Percentiles rank a stretch among this genome's conserved stretches.
These are phyloP conservation scores for Gila robusta DNA, from an alignment of 2,797 vertebrate species.

Conservation along the genomic window DNA sequence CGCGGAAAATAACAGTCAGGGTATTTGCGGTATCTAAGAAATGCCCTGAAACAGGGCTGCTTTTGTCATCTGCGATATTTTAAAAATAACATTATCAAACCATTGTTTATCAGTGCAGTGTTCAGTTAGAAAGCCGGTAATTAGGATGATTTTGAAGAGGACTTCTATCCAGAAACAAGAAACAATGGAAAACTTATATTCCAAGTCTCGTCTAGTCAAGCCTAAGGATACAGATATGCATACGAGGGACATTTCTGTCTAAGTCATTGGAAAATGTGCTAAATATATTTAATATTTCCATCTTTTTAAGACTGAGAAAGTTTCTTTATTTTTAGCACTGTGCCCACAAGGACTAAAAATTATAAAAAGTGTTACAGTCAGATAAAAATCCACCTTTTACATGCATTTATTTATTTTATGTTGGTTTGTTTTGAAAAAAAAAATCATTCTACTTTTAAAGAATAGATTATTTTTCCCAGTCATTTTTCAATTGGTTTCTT, in stretches of 20 bases:
- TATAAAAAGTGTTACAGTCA: too few relatives aligned
- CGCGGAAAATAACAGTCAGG: conserved; percentile 58
- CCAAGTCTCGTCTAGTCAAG: not conserved
- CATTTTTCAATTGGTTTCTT: too few relatives aligned
- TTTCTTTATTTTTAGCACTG: too few relatives aligned
- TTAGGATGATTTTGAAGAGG: not conserved
- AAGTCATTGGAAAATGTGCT: not conserved
- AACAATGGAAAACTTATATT: not conserved
- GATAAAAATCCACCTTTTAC: too few relatives aligned
- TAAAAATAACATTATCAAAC: conserved; percentile 35
- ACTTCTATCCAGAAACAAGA: not conserved
- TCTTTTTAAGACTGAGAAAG: too few relatives aligned
- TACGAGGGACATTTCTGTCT: not conserved
- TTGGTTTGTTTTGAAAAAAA: too few relatives aligned
- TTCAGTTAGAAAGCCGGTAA: not conserved
- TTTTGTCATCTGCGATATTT: conserved; percentile 15
- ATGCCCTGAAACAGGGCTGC: conserved; percentile 40
- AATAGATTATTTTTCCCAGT: too few relatives aligned
- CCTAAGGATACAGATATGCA: not conserved
- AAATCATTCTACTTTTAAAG: too few relatives aligned
- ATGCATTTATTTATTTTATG: too few relatives aligned
- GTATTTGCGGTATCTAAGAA: conserved; percentile 62
- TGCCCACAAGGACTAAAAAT: too few relatives aligned
- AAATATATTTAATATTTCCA: too few relatives aligned
- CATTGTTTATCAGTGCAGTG: conserved; percentile 3